Base-by-base conservation (phyloP, 2,113 vertebrate genomes). In the Datnioides undecimradiatus region DNA sequence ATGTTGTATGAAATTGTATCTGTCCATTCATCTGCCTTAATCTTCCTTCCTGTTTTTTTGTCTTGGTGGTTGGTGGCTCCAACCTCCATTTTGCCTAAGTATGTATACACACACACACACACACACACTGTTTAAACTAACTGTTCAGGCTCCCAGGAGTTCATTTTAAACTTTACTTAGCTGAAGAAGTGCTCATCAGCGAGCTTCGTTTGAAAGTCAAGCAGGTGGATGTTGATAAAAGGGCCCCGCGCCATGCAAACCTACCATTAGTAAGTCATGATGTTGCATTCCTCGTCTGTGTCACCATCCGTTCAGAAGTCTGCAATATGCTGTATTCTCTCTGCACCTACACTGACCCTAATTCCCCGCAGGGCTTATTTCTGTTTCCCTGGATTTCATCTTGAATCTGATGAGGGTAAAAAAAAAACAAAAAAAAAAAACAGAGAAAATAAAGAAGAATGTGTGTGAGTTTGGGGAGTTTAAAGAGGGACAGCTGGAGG, bases 321-420 rank as follows among this genome's bases (percentile, higher is more conserved):
- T n/a, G 21, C 21, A 5, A 52, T 9, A n/a, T n/a, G 12, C 58
- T 41, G n/a, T n/a, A 8, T 63, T 27, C 9, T 36, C 52, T 19
- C 19, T 25, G 59, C 36, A 29, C 34, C 21, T 13, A 9, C 27
- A 38, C 21, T 36, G n/a, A 27, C 41, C 19, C 25, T 57, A 19
- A 68, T 58, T 63, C n/a, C 40, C 60, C 69, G 41, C 60, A 43
- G 27, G 31, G 43, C 38, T 57, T 9, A 40, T 43, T 51, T 55
- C 9, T 5, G 2, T n/a, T 49, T 31, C 2, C 25, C n/a, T 70
- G 38, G 17, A 46, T 72, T 60, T 27, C 59, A 34, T 38, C 25
- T 70, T 34, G 16, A 65, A 51, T 41, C 48, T 21, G 19, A 38
- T 52, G 21, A 74, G 27, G 9, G 40, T 48, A n/a, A 9, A 48